Conservation (phyloP, 2,113 vertebrate genomes). For the Sisor rabdophorus region DNA sequence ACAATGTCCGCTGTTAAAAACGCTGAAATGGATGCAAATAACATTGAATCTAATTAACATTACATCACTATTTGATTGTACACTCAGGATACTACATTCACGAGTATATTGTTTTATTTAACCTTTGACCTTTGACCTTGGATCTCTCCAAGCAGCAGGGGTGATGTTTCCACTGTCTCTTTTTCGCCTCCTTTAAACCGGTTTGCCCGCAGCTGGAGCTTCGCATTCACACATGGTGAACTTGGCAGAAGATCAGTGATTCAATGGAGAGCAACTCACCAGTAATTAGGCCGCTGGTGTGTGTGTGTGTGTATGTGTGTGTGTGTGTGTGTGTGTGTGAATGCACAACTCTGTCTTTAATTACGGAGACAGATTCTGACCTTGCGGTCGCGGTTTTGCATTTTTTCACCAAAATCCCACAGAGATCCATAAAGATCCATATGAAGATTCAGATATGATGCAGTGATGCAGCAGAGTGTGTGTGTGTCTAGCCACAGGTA, state of each 20-base stretch:
- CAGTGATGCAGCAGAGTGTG: conserved; percentile 39
- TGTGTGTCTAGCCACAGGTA: conserved; percentile 7
- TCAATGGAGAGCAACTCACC: conserved; percentile 43
- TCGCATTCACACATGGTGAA: conserved; percentile 50
- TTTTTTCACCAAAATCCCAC: conserved; percentile 42
- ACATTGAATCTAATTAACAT: too few relatives aligned
- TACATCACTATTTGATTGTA: too few relatives aligned
- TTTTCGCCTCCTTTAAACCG: conserved; percentile 51
- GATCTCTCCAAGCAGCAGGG: conserved; percentile 51
- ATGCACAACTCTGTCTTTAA: conserved; percentile 47
- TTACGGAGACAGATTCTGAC: conserved; percentile 53
- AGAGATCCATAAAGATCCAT: conserved; percentile 45
- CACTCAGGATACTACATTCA: too few relatives aligned
- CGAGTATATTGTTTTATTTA: conserved; percentile 37
- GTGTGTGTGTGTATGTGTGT: conserved; percentile 32
- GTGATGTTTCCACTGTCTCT: conserved; percentile 37
- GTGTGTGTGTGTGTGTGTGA: conserved; percentile 35
- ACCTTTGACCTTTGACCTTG: conserved; percentile 42
- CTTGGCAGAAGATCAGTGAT: conserved; percentile 54
- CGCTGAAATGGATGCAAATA: too few relatives aligned
- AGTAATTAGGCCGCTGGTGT: conserved; percentile 57
- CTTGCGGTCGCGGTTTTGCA: conserved; percentile 37
- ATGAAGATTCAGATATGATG: conserved; percentile 1
- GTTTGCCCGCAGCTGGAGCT: conserved; percentile 52
- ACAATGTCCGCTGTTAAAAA: too few relatives aligned